A percentile compares a stretch with the other conserved stretches of the same genome.
Evolutionary conservation across 2,888 invertebrate genomes (phyloP).

Genomic region (Nemoura dubitans): DNA sequence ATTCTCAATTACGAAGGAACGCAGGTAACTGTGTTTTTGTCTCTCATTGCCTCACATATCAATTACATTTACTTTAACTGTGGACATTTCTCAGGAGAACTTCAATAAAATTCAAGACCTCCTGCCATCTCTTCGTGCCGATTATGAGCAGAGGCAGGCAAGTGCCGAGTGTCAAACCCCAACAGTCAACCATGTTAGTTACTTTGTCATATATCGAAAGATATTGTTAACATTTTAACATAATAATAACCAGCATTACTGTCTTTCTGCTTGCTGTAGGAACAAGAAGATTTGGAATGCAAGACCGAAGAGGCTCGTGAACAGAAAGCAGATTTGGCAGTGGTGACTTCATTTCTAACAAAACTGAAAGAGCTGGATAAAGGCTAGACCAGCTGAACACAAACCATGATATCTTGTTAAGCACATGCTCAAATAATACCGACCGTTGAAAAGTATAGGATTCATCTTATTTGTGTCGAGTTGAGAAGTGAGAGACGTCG

Average conservation of each 20-base stretch:
- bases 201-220: too few relatives aligned
- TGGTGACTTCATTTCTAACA: conserved; percentile 22
- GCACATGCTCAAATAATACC: too few relatives aligned
- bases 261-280: neutral
- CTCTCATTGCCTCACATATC: neutral
- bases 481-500: too few relatives aligned
- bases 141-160: neutral
- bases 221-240: neutral
- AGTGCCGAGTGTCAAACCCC: neutral
- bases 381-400: neutral
- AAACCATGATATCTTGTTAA: too few relatives aligned
- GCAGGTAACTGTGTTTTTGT: neutral
- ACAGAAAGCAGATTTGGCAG: conserved; percentile 14
- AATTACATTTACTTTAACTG: neutral
- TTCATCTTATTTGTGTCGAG: too few relatives aligned
- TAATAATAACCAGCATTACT: neutral
- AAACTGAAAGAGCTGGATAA: conserved; percentile 29
- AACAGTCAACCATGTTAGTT: neutral
- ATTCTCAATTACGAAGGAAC: conserved; percentile 31
- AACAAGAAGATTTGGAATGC: neutral
- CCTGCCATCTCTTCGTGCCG: neutral
- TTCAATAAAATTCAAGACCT: neutral
- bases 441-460: too few relatives aligned
- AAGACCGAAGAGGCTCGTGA: neutral
- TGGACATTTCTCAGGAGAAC: conserved; percentile 22